Conservation (phyloP, 2,888 invertebrate genomes). For the Adineta ricciae region DNA sequence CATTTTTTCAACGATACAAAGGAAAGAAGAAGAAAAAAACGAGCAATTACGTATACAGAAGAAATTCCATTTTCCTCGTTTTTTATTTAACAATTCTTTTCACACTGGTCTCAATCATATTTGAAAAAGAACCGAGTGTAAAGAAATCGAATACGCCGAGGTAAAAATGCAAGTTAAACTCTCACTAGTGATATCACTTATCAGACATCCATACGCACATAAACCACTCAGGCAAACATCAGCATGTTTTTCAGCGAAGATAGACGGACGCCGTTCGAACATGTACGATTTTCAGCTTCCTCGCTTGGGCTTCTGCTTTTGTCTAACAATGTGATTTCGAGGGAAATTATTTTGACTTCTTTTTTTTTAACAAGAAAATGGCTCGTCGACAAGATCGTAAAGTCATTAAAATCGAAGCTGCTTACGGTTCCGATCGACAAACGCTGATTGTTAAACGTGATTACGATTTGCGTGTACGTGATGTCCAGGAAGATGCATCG, state of each 20-base stretch:
- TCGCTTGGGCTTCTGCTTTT: background rate
- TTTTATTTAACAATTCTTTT: background rate
- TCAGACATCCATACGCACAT: background rate
- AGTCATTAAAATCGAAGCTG: conserved; percentile 33
- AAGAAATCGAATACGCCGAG: background rate
- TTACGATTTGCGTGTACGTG: conserved; percentile 27
- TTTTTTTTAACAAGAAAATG: conserved; percentile 29
- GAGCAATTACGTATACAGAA: background rate
- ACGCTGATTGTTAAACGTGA: conserved; percentile 26
- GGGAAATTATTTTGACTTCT: background rate
- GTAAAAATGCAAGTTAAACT: background rate
- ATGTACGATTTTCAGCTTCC: background rate
- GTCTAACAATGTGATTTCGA: no score
- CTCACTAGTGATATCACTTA: background rate
- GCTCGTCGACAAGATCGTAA: conserved; percentile 34
- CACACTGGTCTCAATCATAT: background rate
- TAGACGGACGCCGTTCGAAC: background rate
- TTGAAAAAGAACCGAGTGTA: background rate
- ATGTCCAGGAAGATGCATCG: conserved; percentile 31
- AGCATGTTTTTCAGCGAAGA: background rate
- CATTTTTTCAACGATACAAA: background rate
- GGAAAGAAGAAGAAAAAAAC: background rate
- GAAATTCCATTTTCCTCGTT: background rate
- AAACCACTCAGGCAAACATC: background rate
- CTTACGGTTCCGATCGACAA: conserved; percentile 31